These are phyloP conservation scores for Heteromurus nitidus DNA, from an alignment of 2,888 invertebrate species.

Conservation along the genomic window DNA sequence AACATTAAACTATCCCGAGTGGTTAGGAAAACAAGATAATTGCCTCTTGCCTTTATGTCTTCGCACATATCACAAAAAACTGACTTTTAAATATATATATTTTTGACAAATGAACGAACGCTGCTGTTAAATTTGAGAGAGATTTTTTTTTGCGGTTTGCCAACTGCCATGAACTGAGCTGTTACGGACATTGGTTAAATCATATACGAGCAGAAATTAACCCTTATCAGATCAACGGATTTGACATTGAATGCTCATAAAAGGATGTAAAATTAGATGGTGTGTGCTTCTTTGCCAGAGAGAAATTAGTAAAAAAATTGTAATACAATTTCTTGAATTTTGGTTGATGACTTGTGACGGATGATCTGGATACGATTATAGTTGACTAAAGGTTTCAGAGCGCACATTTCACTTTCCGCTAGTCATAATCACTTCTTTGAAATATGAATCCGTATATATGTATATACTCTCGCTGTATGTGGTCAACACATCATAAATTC, in stretches of 20 bases:
- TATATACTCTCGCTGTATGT: slow-evolving; percentile 13
- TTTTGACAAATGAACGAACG: neutral
- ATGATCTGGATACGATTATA: slow-evolving; percentile 32
- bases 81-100: neutral
- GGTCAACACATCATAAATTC: slow-evolving; percentile 59
- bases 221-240: slow-evolving; percentile 27
- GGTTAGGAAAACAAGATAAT: slow-evolving; percentile 57
- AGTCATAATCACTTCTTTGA: slow-evolving; percentile 9
- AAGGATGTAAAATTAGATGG: slow-evolving; percentile 51
- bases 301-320: neutral
- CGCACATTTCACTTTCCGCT: slow-evolving; percentile 45
- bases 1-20: no score
- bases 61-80: neutral
- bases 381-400: slow-evolving; percentile 11
- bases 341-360: no score
- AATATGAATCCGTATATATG: no score
- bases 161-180: neutral
- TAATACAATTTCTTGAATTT: slow-evolving; percentile 14
- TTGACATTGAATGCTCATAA: slow-evolving; percentile 51
- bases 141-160: neutral
- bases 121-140: neutral
- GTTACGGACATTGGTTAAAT: slow-evolving; percentile 1
- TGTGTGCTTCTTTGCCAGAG: neutral
- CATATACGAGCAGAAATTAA: neutral
- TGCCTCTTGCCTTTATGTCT: no score